phyloP scores from a whole-genome alignment of 2,888 invertebrate species.

The Diplolepis rosae region DNA sequence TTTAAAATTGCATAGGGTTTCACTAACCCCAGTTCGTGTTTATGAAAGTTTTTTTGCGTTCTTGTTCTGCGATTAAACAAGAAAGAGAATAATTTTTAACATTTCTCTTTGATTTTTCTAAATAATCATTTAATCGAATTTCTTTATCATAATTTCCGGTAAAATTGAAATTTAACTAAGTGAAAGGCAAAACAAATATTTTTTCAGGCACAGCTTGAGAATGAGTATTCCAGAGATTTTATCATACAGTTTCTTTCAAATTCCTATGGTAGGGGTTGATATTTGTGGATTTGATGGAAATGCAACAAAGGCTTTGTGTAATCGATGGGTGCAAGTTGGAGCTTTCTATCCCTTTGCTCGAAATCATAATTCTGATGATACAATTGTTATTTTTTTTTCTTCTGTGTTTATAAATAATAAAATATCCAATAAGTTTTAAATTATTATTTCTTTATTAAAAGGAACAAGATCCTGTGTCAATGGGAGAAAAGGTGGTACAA shows the following conservation, averaged over 20 bases:
- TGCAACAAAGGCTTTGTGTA: constrained; percentile 83
- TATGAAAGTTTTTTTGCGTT: no score
- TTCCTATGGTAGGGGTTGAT: constrained; percentile 89
- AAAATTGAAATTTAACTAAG: neutral
- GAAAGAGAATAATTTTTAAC: constrained; percentile 12
- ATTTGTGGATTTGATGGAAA: constrained; percentile 89
- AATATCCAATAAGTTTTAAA: neutral
- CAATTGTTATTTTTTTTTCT: constrained; percentile 75
- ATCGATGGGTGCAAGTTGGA: constrained; percentile 89
- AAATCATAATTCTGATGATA: constrained; percentile 85
- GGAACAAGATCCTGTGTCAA: constrained; percentile 90
- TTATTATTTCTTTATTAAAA: constrained; percentile 61
- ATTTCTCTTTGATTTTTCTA: neutral
- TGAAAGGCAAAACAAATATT: neutral
- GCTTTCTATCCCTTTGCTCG: constrained; percentile 92
- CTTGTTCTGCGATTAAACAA: no score
- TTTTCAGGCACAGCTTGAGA: constrained; percentile 78
- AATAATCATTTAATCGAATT: neutral
- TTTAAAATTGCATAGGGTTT: no score
- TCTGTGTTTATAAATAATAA: neutral
- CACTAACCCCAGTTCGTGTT: no score
- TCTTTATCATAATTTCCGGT: neutral
- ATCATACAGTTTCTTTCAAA: constrained; percentile 85
- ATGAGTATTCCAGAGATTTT: constrained; percentile 85
- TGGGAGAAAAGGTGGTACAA: constrained; percentile 80